Conservation (phyloP, 1,140 invertebrate species). For the Temnothorax nylanderi region DNA sequence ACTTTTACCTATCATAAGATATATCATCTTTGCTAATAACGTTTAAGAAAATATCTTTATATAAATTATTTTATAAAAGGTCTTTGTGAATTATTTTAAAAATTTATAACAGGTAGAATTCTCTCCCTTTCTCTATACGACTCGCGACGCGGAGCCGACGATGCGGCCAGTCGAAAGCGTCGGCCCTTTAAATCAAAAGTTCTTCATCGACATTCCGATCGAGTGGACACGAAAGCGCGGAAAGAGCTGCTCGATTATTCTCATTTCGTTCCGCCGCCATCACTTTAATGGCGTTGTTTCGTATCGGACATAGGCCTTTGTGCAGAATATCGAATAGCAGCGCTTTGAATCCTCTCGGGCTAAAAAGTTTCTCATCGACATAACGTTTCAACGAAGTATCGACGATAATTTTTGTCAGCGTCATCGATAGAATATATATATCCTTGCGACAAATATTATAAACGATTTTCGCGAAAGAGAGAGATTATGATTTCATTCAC, state of each 20-base stretch:
- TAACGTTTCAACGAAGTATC: conserved; percentile 33
- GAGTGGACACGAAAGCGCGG: conserved; percentile 56
- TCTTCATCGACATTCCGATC: conserved; percentile 60
- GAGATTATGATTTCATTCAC: background rate
- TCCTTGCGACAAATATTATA: background rate
- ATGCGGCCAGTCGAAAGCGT: conserved; percentile 47
- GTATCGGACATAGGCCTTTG: conserved; percentile 56
- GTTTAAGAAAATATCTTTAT: background rate
- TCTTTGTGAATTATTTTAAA: conserved; percentile 38
- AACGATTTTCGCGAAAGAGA: background rate
- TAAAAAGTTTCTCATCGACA: conserved; percentile 61
- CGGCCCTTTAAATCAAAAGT: conserved; percentile 62
- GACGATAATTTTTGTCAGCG: conserved; percentile 19
- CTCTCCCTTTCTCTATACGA: conserved; percentile 9
- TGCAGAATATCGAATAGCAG: conserved; percentile 53
- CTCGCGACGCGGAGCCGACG: background rate
- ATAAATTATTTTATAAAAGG: background rate
- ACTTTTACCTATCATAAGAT: background rate
- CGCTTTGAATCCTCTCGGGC: conserved; percentile 33
- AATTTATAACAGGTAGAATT: conserved; percentile 5
- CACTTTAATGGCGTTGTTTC: conserved; percentile 61
- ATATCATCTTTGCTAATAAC: background rate
- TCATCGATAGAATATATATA: background rate
- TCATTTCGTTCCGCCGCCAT: conserved; percentile 57
- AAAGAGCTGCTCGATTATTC: conserved; percentile 61